Percentiles rank a stretch among this genome's conserved stretches.
phyloP scores from a whole-genome alignment of 1,140 invertebrate species.

The Drosophila cardini region DNA sequence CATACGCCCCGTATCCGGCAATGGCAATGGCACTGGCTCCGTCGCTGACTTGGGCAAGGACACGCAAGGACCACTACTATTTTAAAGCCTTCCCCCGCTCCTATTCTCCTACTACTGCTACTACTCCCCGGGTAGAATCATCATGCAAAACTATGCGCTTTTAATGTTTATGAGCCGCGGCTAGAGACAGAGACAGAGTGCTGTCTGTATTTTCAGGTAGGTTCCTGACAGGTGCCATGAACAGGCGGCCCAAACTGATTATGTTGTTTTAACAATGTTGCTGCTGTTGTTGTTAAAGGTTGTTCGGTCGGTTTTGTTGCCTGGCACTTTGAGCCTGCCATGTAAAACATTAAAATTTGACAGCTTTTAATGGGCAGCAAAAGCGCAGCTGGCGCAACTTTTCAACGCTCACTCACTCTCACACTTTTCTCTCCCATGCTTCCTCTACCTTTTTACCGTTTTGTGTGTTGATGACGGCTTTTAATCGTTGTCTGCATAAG shows the following conservation, averaged over 20 bases:
- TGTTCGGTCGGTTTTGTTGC: conserved; percentile 20
- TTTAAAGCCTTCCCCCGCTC: conserved; percentile 21
- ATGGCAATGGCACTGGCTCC: background rate
- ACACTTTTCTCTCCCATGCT: background rate
- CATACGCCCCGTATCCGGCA: conserved; percentile 69
- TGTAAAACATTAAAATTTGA: conserved; percentile 82
- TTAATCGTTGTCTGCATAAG: conserved; percentile 74
- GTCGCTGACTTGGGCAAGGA: conserved; percentile 51
- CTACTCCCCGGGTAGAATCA: conserved; percentile 2
- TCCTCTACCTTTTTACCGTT: background rate
- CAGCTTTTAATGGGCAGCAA: conserved; percentile 70
- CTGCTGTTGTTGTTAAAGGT: conserved; percentile 29
- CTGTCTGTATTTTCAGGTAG: background rate
- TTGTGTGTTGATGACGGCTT: conserved; percentile 64
- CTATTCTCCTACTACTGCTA: background rate
- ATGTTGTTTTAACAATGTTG: conserved; percentile 45
- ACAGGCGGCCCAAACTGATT: conserved; percentile 45
- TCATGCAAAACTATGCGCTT: conserved; percentile 74
- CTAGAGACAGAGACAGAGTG: conserved; percentile 61
- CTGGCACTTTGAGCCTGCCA: conserved; percentile 72
- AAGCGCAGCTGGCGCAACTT: conserved; percentile 53
- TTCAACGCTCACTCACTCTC: conserved; percentile 35
- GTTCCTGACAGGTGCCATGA: conserved; percentile 64
- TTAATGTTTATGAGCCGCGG: conserved; percentile 67
- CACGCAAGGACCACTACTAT: conserved; percentile 56